phyloP scores from a whole-genome alignment of 2,888 invertebrate genomes.

The Drosophila meridionalis region DNA sequence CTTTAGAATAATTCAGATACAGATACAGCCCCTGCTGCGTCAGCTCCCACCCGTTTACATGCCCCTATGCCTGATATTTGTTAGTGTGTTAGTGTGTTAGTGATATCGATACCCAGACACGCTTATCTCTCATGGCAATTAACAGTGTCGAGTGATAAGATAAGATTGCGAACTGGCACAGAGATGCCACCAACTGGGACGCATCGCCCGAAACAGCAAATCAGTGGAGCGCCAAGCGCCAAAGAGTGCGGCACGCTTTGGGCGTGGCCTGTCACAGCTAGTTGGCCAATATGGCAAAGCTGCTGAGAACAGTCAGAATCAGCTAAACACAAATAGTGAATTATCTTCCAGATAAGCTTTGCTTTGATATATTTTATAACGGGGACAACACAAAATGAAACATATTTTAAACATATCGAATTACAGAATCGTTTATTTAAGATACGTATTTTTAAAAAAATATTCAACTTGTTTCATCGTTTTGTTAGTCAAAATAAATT shows the following conservation, averaged over 20 bases:
- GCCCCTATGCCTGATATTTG: slow-evolving; percentile 11
- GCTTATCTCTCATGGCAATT: slow-evolving; percentile 51
- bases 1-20: slow-evolving; percentile 62
- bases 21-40: slow-evolving; percentile 3
- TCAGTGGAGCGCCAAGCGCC: slow-evolving; percentile 41
- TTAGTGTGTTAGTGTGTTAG: slow-evolving; percentile 38
- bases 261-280: neutral
- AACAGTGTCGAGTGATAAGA: slow-evolving; percentile 49
- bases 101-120: slow-evolving; percentile 33
- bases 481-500: slow-evolving; percentile 67
- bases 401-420: slow-evolving; percentile 33
- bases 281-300: neutral
- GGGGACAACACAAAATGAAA: slow-evolving; percentile 59
- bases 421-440: slow-evolving; percentile 48
- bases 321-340: neutral
- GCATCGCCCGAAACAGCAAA: slow-evolving; percentile 24
- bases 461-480: slow-evolving; percentile 54
- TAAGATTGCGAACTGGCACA: slow-evolving; percentile 31
- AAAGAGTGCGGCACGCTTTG: slow-evolving; percentile 24
- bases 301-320: neutral
- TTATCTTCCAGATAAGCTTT: slow-evolving; percentile 3
- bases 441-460: slow-evolving; percentile 27
- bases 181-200: slow-evolving; percentile 24
- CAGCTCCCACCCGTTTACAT: neutral
- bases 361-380: too few species aligned